Base-by-base conservation (phyloP, 2,797 vertebrate species). In the Eleutherodactylus coqui region DNA sequence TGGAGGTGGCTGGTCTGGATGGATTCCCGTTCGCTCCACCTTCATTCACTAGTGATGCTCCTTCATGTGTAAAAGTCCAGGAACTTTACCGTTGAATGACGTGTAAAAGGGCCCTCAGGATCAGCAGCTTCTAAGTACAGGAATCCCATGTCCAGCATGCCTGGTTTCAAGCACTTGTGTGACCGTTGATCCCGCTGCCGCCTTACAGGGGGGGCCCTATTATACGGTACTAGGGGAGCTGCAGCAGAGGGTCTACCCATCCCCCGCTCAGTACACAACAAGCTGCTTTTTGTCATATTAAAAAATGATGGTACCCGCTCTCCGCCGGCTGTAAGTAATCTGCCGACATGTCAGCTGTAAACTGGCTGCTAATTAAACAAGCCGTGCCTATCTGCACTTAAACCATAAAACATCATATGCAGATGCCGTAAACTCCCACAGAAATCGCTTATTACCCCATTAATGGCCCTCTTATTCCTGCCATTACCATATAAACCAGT, bases 401-500 rank as follows among this genome's bases (percentile, higher is more conserved):
- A 45, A 34, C 89, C 70, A 81, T 89, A 90, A 92, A 89, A 85
- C 89, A 91, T 38, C 49, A 85, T 89, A 89, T 88, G 90, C 88
- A 83, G 88, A 34, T 84, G 89, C 89, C 84, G 89, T 4, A 88
- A 86, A 87, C 84, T 87, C 69, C 89, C 89, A 89, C 87, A 90
- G 91, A 88, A 92, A 90, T 45, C 73, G 87, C 89, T 90, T 86
- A 88, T 91, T 90, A 90, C 90, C 89, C 87, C 82, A 89, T 91
- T 90, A 89, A 89, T 88, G 67, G 0, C 41, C 88, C 90, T 91
- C 85, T 89, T 91, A 85, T 89, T 87, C 84, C 85, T 90, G 89
- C 90, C 90, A 89, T 90, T 92, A 93, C 90, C 89, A 86, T 90
- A 91, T 90, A 91, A 91, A 90, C 90, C 82, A 91, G 89, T 89